These are phyloP conservation scores for Shargacucullia verbasci DNA, from an alignment of 2,888 invertebrate genomes.

Conservation along the genomic window DNA sequence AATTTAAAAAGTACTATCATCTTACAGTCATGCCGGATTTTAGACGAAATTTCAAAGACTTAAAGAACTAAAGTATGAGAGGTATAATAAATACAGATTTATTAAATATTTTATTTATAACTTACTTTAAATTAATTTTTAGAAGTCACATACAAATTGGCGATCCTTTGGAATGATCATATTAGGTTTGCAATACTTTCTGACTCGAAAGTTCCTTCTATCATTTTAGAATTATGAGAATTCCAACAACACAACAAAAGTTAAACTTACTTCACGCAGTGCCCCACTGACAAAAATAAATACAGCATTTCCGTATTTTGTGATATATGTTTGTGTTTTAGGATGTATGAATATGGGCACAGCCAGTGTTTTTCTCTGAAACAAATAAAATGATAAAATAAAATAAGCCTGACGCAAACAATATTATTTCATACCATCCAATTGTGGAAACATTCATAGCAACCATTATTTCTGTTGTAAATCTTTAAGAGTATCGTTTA, in stretches of 20 bases:
- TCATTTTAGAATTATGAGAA: constrained; percentile 60
- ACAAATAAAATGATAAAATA: not conserved
- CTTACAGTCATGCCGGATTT: not conserved
- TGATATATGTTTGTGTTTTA: constrained; percentile 29
- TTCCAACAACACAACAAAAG: constrained; percentile 55
- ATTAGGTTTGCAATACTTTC: constrained; percentile 54
- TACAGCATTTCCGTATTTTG: constrained; percentile 44
- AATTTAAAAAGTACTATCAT: no score
- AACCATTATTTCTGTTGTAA: constrained; percentile 63
- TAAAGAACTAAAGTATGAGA: no score
- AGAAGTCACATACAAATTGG: constrained; percentile 66
- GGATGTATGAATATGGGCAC: constrained; percentile 47
- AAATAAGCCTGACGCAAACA: no score
- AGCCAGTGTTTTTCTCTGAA: constrained; percentile 54
- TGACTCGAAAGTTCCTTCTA: constrained; percentile 40
- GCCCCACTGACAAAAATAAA: constrained; percentile 61
- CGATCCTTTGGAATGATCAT: constrained; percentile 14
- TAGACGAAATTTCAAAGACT: not conserved
- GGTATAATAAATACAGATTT: no score
- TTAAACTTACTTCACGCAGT: constrained; percentile 57
- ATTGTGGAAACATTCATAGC: constrained; percentile 62
- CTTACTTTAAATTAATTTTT: constrained; percentile 51
- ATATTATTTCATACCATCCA: constrained; percentile 60
- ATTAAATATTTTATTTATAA: no score
- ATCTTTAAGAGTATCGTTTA: no score